Evolutionary conservation across 2,888 invertebrate species (phyloP).

Genomic region (Ormyrus rosae): DNA sequence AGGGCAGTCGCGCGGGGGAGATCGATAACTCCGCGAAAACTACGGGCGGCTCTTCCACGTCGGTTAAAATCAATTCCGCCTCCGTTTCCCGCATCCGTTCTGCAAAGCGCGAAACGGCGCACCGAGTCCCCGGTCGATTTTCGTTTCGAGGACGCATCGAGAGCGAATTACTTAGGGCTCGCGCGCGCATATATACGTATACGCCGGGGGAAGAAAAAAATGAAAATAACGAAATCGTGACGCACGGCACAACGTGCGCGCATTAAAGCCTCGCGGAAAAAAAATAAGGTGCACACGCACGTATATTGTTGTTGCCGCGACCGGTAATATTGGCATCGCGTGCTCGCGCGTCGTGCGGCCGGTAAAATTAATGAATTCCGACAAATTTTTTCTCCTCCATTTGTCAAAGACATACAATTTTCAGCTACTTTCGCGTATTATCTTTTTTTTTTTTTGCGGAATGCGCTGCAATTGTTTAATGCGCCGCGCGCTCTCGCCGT

Average conservation of each 20-base stretch:
- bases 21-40: constrained; percentile 24
- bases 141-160: constrained; percentile 17
- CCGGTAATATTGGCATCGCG: constrained; percentile 44
- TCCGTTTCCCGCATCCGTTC: background rate
- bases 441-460: too few species aligned
- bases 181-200: background rate
- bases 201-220: background rate
- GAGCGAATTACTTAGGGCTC: constrained; percentile 48
- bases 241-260: background rate
- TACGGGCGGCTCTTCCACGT: constrained; percentile 7
- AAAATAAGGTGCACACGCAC: constrained; percentile 12
- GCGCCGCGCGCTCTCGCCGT: too few species aligned
- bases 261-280: constrained; percentile 36
- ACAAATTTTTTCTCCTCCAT: constrained; percentile 14
- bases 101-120: constrained; percentile 14
- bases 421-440: background rate
- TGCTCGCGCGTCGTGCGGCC: constrained; percentile 15
- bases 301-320: background rate
- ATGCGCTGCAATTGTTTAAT: too few species aligned
- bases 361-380: constrained; percentile 45
- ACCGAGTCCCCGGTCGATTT: constrained; percentile 21
- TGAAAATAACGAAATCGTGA: constrained; percentile 29
- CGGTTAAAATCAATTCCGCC: constrained; percentile 39
- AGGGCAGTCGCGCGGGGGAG: too few species aligned
- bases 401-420: constrained; percentile 27